These are phyloP conservation scores for Nomada flava DNA, from an alignment of 2,888 invertebrate species.

Conservation along the genomic window DNA sequence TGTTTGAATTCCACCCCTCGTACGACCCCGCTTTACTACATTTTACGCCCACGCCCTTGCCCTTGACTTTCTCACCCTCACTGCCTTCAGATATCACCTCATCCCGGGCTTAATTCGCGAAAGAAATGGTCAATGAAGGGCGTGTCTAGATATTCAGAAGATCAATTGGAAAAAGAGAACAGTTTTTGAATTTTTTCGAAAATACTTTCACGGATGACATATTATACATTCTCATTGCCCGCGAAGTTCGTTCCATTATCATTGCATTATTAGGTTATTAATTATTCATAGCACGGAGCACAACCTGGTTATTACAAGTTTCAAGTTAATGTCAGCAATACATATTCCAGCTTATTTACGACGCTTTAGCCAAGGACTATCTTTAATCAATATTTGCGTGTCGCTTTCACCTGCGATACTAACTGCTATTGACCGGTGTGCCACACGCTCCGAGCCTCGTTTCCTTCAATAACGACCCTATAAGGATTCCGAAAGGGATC, in stretches of 20 bases:
- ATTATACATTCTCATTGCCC: neutral
- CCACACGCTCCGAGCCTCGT: constrained; percentile 44
- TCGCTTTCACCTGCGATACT: constrained; percentile 47
- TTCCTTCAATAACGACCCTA: constrained; percentile 61
- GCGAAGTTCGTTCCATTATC: neutral
- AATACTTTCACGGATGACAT: neutral
- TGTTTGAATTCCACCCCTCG: constrained; percentile 50
- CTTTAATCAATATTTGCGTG: constrained; percentile 60
- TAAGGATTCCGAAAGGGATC: constrained; percentile 61
- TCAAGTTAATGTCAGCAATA: constrained; percentile 19
- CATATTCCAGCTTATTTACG: constrained; percentile 42
- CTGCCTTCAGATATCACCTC: constrained; percentile 62
- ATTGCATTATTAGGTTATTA: neutral
- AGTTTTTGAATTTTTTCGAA: constrained; percentile 20
- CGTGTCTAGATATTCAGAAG: constrained; percentile 64
- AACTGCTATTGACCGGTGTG: constrained; percentile 61
- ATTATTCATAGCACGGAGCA: constrained; percentile 10
- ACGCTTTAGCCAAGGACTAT: constrained; percentile 55
- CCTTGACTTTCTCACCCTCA: constrained; percentile 71
- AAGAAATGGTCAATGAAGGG: constrained; percentile 70
- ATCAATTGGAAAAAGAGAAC: constrained; percentile 48
- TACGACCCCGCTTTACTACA: constrained; percentile 45
- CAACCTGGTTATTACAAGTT: neutral
- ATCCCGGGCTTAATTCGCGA: constrained; percentile 69
- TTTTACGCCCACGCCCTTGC: constrained; percentile 65